Conservation (phyloP, 2,113 vertebrate species). For the Crotophaga sulcirostris region DNA sequence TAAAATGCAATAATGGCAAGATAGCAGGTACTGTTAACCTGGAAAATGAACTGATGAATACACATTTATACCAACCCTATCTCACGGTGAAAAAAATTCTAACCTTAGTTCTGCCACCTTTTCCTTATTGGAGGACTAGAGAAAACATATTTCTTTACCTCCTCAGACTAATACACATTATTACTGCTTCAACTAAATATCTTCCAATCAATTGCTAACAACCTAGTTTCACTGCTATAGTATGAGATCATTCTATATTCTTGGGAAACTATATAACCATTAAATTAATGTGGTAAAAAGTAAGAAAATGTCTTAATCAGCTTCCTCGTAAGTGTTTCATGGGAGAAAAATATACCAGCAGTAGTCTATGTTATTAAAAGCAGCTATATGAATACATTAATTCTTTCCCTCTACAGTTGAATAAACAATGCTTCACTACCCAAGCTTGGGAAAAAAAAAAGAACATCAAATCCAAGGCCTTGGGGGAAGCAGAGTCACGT, state of each 20-base stretch:
- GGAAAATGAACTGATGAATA: not conserved
- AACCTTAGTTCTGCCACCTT: not conserved
- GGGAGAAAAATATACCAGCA: not conserved
- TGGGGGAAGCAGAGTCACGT: not conserved
- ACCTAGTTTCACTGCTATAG: not conserved
- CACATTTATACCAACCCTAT: not conserved
- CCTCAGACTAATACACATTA: not conserved
- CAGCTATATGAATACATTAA: not conserved
- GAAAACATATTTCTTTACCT: not conserved
- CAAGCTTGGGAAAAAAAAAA: not conserved
- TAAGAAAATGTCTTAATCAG: constrained; percentile 24
- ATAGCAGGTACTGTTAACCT: not conserved
- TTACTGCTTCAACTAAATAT: not conserved
- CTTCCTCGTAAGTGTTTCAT: not conserved
- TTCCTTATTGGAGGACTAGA: not conserved
- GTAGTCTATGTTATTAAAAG: not conserved
- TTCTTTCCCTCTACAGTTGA: constrained; percentile 17
- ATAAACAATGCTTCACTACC: constrained; percentile 21
- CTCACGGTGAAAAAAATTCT: not conserved
- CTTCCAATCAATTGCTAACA: not conserved
- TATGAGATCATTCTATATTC: constrained; percentile 15
- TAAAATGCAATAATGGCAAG: not conserved
- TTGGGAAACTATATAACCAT: not conserved
- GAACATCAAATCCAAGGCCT: not conserved
- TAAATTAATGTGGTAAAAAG: not conserved